Evolutionary conservation across 2,113 vertebrate species (phyloP).

Genomic region (Limnothrissa miodon): DNA sequence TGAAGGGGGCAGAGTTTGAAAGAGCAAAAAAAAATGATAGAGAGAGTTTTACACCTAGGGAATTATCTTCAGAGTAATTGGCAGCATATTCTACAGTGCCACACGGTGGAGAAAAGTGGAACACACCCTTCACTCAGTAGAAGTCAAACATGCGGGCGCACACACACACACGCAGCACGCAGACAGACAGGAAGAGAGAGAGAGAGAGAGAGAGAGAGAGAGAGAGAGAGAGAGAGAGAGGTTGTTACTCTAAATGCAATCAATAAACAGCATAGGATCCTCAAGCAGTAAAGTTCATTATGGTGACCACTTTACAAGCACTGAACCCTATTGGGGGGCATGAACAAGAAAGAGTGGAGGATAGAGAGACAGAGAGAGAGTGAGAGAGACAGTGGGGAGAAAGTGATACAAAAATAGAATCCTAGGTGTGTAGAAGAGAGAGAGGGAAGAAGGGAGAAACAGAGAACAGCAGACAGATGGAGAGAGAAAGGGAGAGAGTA

Average conservation of each 20-base stretch:
- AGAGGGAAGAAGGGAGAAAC: not conserved
- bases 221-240: not conserved
- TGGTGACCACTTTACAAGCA: slow-evolving; percentile 8
- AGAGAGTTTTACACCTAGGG: not conserved
- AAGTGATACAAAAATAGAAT: not conserved
- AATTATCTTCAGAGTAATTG: not conserved
- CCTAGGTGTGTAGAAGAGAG: not conserved
- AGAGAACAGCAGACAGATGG: not conserved
- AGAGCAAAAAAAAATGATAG: not conserved
- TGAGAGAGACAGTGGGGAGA: not conserved
- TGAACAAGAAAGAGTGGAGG: not conserved
- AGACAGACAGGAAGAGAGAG: not conserved
- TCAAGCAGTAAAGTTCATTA: slow-evolving; percentile 16
- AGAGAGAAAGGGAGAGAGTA: not conserved
- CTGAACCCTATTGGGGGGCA: not conserved
- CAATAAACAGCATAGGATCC: slow-evolving; percentile 11
- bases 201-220: not conserved
- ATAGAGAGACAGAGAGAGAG: not conserved
- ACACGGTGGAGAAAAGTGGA: not conserved
- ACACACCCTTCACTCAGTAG: not conserved
- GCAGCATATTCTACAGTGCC: not conserved
- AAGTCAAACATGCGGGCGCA: not conserved
- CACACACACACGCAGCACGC: not conserved
- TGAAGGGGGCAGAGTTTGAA: no score
- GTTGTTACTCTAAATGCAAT: not conserved